Conservation (phyloP, 2,888 invertebrate genomes). For the Synergus japonicus region DNA sequence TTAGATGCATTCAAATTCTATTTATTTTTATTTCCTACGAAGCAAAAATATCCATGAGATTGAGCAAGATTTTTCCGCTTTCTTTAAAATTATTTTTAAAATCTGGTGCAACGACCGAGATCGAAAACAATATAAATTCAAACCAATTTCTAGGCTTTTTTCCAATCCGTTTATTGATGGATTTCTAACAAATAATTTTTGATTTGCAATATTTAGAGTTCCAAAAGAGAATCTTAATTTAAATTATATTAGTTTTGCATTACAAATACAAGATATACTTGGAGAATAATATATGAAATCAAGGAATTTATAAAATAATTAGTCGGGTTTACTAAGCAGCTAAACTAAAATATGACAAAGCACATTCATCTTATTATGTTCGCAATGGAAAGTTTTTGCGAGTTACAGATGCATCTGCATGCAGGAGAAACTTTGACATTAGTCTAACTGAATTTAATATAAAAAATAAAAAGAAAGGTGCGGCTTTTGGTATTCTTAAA, state of each 20-base stretch:
- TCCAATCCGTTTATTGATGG: too few species aligned
- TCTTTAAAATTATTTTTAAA: not conserved
- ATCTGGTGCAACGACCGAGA: not conserved
- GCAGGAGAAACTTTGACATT: not conserved
- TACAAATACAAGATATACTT: not conserved
- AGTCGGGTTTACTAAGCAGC: not conserved
- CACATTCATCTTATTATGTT: not conserved
- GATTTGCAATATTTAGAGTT: too few species aligned
- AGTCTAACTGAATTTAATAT: not conserved
- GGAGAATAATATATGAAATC: not conserved
- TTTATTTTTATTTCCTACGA: not conserved
- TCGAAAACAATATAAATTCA: not conserved
- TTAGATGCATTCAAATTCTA: not conserved
- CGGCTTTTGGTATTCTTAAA: not conserved
- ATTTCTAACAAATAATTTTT: too few species aligned
- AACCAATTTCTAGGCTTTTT: too few species aligned
- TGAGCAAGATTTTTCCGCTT: not conserved
- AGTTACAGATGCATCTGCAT: not conserved
- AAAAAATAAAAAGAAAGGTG: not conserved
- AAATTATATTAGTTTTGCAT: not conserved
- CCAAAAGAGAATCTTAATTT: too few species aligned
- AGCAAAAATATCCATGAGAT: not conserved
- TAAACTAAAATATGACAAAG: not conserved
- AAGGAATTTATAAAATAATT: not conserved
- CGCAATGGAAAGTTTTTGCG: not conserved